Percentiles rank a stretch among this genome's conserved stretches.
Conservation (phyloP, 2,797 vertebrate species). For the Pachyuromys duprasi region DNA sequence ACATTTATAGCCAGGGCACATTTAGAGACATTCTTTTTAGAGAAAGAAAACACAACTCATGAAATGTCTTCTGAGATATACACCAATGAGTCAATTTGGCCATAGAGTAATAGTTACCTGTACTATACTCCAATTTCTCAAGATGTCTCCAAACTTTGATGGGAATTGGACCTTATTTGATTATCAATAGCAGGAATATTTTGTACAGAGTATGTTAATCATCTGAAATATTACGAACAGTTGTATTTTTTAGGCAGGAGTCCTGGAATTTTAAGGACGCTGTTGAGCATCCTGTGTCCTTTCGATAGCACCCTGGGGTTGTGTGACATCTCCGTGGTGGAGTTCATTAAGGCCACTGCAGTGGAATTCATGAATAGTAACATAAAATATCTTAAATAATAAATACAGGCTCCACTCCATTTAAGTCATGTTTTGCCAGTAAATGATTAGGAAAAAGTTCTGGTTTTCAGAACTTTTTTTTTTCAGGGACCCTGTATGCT, state of each 20-base stretch:
- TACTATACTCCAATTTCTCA: background rate
- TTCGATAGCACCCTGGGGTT: no score
- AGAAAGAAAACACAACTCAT: conserved; percentile 5
- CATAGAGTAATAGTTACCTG: background rate
- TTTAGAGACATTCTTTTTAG: conserved; percentile 60
- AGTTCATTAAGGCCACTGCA: background rate
- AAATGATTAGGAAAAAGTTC: background rate
- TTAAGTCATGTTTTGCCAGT: conserved; percentile 35
- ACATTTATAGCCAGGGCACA: conserved; percentile 51
- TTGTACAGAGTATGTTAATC: background rate
- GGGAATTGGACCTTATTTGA: background rate
- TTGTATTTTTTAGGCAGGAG: background rate
- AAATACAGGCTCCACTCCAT: background rate
- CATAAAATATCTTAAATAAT: conserved; percentile 28
- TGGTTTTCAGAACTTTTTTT: conserved; percentile 38
- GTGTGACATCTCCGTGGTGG: background rate
- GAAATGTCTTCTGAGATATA: conserved; percentile 25
- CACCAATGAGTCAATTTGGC: background rate
- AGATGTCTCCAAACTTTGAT: background rate
- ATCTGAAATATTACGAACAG: background rate
- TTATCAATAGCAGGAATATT: conserved; percentile 28
- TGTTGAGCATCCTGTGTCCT: background rate
- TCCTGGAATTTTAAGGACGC: background rate
- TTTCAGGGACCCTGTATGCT: background rate
- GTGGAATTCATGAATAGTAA: background rate